Conservation (phyloP, 2,113 vertebrate species). For the Merops nubicus region DNA sequence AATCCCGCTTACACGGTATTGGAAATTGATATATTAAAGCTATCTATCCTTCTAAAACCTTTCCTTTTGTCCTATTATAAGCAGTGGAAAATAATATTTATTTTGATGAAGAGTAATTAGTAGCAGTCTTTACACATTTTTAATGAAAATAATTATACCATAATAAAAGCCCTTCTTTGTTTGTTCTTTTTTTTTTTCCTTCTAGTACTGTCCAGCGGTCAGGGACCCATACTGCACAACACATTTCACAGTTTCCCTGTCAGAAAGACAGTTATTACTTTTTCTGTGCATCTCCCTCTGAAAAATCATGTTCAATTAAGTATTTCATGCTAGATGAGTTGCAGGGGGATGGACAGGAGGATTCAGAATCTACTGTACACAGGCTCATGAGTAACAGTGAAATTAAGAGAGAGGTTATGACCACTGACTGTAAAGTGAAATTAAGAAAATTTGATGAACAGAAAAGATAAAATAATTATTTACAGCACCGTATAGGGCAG, state of each 20-base stretch:
- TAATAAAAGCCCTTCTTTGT: too few species aligned
- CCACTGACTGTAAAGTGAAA: not conserved
- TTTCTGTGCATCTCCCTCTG: not conserved
- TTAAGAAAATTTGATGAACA: not conserved
- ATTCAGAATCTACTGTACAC: not conserved
- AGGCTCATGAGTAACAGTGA: not conserved
- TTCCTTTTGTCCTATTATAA: not conserved
- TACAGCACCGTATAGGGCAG: not conserved
- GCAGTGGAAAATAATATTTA: not conserved
- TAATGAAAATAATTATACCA: not conserved
- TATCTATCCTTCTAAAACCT: not conserved
- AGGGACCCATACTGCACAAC: not conserved
- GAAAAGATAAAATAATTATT: not conserved
- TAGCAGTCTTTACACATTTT: not conserved
- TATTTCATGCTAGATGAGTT: not conserved
- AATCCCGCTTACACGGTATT: not conserved
- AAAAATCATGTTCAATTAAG: not conserved
- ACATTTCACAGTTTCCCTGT: not conserved
- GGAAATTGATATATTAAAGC: not conserved
- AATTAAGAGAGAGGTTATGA: not conserved
- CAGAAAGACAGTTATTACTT: not conserved
- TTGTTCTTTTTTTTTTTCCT: too few species aligned
- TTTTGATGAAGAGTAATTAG: not conserved
- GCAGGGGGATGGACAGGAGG: not conserved
- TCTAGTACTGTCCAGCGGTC: accelerated